phyloP scores from a whole-genome alignment of 2,888 invertebrate species.

The Onchidella celtica region DNA sequence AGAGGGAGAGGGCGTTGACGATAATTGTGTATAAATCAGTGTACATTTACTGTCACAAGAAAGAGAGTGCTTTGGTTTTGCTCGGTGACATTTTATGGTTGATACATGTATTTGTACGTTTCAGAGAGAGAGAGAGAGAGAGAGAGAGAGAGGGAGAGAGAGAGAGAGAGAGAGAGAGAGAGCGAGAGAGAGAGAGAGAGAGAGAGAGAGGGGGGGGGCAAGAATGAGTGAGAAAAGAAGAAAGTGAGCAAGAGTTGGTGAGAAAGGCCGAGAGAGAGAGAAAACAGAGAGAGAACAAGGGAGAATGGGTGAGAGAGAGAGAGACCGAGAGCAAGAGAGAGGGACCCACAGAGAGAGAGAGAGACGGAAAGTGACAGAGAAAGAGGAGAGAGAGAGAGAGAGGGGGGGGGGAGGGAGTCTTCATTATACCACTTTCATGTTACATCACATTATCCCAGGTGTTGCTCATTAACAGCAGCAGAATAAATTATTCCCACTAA shows the following conservation, averaged over 20 bases:
- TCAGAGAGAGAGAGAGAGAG: no score
- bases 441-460: no score
- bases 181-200: no score
- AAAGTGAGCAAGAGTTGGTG: slow-evolving; percentile 33
- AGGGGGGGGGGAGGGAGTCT: no score
- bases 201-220: no score
- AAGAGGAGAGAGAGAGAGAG: slow-evolving; percentile 16
- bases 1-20: background rate
- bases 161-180: no score
- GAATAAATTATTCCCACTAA: no score
- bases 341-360: slow-evolving; percentile 22
- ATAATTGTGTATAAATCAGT: background rate
- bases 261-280: slow-evolving; percentile 24
- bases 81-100: background rate
- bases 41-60: background rate
- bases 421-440: no score
- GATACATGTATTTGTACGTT: background rate
- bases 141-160: slow-evolving; percentile 11
- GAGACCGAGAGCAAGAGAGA: slow-evolving; percentile 38
- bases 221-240: slow-evolving; percentile 18
- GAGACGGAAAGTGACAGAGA: no score
- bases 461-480: no score
- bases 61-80: background rate
- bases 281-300: background rate
- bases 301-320: slow-evolving; percentile 37